Evolutionary conservation across 2,797 vertebrate genomes (phyloP).

Genomic region (Petrocephalus sullivani): DNA sequence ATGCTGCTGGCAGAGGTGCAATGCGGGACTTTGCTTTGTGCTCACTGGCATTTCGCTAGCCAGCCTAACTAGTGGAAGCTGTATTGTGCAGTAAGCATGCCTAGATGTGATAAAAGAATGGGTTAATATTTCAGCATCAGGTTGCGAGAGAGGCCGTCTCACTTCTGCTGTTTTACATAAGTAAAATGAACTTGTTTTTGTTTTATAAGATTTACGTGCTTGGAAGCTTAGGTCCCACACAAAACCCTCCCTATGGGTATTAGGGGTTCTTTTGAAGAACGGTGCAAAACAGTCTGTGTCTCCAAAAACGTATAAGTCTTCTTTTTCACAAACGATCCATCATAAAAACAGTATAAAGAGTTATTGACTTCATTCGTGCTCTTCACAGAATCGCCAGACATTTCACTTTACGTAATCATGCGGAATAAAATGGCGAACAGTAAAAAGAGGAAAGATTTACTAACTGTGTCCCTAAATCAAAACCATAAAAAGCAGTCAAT

Average conservation of each 20-base stretch:
- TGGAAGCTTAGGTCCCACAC: background rate
- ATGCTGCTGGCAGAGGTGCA: background rate
- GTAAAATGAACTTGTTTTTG: background rate
- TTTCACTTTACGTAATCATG: background rate
- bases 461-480: background rate
- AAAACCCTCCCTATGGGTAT: background rate
- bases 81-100: background rate
- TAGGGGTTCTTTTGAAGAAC: background rate
- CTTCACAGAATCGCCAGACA: background rate
- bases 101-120: background rate
- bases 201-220: background rate
- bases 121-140: background rate
- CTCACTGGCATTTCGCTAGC: background rate
- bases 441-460: background rate
- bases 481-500: background rate
- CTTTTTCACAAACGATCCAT: background rate
- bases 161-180: background rate
- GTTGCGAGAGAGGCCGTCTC: background rate
- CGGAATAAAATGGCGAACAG: background rate
- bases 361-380: conserved; percentile 2
- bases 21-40: background rate
- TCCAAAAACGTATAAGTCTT: background rate
- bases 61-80: background rate
- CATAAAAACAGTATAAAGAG: background rate
- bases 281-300: background rate